phyloP scores from a whole-genome alignment of 2,888 invertebrate species.

The Heliothis peltigera region DNA sequence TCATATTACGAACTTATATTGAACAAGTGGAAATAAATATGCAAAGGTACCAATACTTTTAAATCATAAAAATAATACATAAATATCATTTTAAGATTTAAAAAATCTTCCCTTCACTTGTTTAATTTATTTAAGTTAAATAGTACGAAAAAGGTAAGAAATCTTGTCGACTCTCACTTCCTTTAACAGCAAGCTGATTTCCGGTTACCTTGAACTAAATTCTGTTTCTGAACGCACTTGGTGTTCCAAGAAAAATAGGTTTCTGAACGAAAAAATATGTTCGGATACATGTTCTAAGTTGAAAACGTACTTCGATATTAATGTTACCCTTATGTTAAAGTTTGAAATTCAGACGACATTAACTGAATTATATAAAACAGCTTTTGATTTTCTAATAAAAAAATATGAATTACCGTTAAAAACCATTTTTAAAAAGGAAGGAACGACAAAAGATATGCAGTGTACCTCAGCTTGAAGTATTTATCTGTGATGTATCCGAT shows the following conservation, averaged over 20 bases:
- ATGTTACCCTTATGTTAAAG: no score
- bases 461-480: no score
- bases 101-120: no score
- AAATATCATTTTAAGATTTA: background rate
- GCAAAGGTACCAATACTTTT: background rate
- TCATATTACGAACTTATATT: constrained; percentile 21
- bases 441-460: no score
- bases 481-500: constrained; percentile 33
- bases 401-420: background rate
- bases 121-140: rapidly evolving
- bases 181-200: constrained; percentile 7
- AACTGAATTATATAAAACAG: no score
- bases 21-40: background rate
- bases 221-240: constrained; percentile 11
- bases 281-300: constrained; percentile 16
- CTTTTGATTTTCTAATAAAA: background rate
- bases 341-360: no score
- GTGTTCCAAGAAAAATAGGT: background rate
- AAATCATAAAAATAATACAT: rapidly evolving
- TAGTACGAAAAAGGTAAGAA: background rate
- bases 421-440: background rate
- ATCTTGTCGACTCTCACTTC: constrained; percentile 2
- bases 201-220: constrained; percentile 18
- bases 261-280: constrained; percentile 12
- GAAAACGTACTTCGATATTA: background rate